Base-by-base conservation (phyloP, 2,113 vertebrate genomes). In the Calidris pugnax region DNA sequence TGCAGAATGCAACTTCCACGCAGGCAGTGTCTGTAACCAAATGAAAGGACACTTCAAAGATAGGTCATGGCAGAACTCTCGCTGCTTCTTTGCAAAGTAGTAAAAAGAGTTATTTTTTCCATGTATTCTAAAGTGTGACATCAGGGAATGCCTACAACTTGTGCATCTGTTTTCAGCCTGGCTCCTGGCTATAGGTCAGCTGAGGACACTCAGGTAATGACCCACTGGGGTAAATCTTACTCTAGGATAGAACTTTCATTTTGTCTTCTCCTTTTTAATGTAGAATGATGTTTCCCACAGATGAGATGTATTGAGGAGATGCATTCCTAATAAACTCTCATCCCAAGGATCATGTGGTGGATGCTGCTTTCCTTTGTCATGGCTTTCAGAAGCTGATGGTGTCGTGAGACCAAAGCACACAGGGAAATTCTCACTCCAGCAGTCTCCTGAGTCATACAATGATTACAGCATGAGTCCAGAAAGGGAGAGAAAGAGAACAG, bases 161-260 rank as follows among this genome's bases (percentile, higher is more conserved):
- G 13, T 50, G 15, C 4, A 27, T 19, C 18, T 55, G 26, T 82
- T 78, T 87, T 78, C 78, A 72, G 56, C 23, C 33, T 85, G 45
- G 8, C 3, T 82, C 6, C 43, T 79, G 0, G 0, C 5, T 81
- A 4, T 39, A 21, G 13, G 39, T 12, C 20, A 56, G 3, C 32
- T 60, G 62, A 85, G 53, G 35, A 28, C 4, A 35, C 7, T 39
- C 16, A 82, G 32, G 45, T 12, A 60, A 73, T 60, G 30, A 76
- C 13, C 23, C 18, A 60, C 6, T 27, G 14, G 8, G 8, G 10
- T 76, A 83, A 76, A 76, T 48, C 22, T 90, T 66, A 50, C 33
- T 30, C 10, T 57, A 69, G 67, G 26, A 10, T 9, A 60, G 19
- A 87, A 55, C 14, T 87, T 82, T 8, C 6, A 6, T 68, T 91